phyloP scores from a whole-genome alignment of 2,888 invertebrate species.

The Brachyopa scutellaris region DNA sequence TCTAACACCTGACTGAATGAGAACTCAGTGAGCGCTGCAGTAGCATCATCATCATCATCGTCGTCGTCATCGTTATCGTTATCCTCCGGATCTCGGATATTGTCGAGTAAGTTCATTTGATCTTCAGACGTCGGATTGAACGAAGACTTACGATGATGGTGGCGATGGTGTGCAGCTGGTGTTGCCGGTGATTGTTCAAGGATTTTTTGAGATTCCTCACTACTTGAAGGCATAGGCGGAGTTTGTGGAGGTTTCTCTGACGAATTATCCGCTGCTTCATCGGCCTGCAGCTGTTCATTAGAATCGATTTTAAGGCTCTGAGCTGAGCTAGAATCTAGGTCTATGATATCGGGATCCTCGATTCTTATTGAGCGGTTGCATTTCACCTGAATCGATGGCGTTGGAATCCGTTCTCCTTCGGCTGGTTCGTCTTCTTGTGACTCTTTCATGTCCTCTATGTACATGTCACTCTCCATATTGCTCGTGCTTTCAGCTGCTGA shows the following conservation, averaged over 20 bases:
- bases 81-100: constrained; percentile 42
- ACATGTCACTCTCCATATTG: constrained; percentile 75
- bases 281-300: constrained; percentile 56
- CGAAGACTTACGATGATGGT: constrained; percentile 73
- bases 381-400: constrained; percentile 44
- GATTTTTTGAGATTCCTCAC: constrained; percentile 62
- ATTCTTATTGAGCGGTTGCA: constrained; percentile 37
- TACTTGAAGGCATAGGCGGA: constrained; percentile 47
- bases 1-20: constrained; percentile 75
- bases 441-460: constrained; percentile 73
- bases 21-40: constrained; percentile 54
- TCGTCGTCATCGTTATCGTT: constrained; percentile 72
- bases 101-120: constrained; percentile 42
- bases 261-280: constrained; percentile 50
- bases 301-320: constrained; percentile 67
- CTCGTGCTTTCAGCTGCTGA: constrained; percentile 77
- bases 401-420: constrained; percentile 43
- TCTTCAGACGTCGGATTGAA: constrained; percentile 51
- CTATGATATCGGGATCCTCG: constrained; percentile 78
- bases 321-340: constrained; percentile 79
- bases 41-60: constrained; percentile 71
- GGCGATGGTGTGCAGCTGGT: constrained; percentile 77
- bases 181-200: constrained; percentile 65
- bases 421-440: constrained; percentile 18
- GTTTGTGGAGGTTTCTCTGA: constrained; percentile 62